Evolutionary conservation across 2,888 invertebrate genomes (phyloP), one percentile per base, ranked within the genome.

Genomic region (Drosophila mimetica): DNA sequence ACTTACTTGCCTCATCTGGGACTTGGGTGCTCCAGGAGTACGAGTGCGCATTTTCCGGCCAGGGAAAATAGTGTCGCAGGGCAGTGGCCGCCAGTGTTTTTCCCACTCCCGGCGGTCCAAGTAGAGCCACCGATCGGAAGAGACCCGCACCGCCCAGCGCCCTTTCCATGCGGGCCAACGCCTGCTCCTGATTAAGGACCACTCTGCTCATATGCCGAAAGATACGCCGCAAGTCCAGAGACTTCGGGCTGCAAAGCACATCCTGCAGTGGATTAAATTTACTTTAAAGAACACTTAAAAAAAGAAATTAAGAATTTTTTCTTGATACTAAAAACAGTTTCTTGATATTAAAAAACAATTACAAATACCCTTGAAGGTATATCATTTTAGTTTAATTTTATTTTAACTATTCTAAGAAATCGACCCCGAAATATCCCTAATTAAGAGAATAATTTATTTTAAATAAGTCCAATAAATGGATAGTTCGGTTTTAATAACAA

Each of bases 51-150:
- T 90, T 90, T 37, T 88, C 76, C 20, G 67, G 70, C 90, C 90
- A 90, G n/a, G 85, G 89, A 55, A 84, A 90, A 6, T 65, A 25
- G 1, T 79, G 39, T 1, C 60, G 54, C 2, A 90, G 30, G 2
- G 70, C 44, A 34, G 79, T 65, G 0, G 67, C 57, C 2, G 89
- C 79, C 8, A 88, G 57, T 0, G 83, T 73, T 55, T 90, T 90
- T 6, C 90, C 90, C n/a, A 89, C 80, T 1, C 89, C 89, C 0
- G 81, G 55, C 4, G 89, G 63, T 0, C 89, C 89, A 0, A 77
- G 53, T n/a, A 89, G 30, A 0, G 80, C 89, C 4, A 89, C 74
- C 0, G 86, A 64, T 11, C 74, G 75, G 22, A 86, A 76, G 2
- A n/a, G 34, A 4, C 64, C 65, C 0, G 64, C 30, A 4, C 59